A percentile compares a stretch with the other conserved stretches of the same genome.
These are phyloP conservation scores for Steinernema scapterisci DNA, from an alignment of 2,888 invertebrate species.

Conservation along the genomic window DNA sequence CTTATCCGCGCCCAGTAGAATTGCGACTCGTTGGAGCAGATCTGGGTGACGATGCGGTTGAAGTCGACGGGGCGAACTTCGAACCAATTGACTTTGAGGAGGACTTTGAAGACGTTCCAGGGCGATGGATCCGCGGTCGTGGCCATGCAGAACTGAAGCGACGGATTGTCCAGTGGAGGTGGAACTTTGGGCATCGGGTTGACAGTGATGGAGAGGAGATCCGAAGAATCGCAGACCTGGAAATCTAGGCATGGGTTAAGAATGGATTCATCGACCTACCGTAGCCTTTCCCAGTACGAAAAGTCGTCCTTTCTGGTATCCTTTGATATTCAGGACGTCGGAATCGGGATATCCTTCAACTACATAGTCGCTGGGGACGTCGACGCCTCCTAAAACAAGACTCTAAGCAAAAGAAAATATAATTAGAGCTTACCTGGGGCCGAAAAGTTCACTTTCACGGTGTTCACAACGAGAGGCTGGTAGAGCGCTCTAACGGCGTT, in stretches of 20 bases:
- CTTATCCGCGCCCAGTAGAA: background rate
- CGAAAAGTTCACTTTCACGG: constrained; percentile 10
- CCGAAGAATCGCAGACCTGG: background rate
- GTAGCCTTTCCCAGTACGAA: constrained; percentile 14
- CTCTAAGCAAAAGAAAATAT: background rate
- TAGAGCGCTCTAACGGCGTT: background rate
- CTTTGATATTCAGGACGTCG: background rate
- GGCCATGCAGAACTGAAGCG: background rate
- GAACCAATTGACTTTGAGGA: background rate
- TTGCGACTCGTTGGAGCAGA: background rate
- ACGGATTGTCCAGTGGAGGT: background rate
- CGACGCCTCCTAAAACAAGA: background rate
- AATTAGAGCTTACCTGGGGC: background rate
- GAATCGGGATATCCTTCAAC: background rate
- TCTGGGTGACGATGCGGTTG: background rate
- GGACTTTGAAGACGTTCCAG: constrained; percentile 15
- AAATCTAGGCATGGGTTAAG: background rate
- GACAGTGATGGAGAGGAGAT: background rate
- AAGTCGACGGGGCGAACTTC: constrained; percentile 4
- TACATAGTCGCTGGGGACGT: background rate
- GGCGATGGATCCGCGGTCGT: background rate
- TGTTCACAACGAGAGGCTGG: background rate
- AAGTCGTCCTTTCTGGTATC: background rate
- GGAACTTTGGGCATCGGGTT: background rate
- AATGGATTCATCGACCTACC: background rate